A percentile compares a stretch with the other conserved stretches of the same genome.
Evolutionary conservation across 2,113 vertebrate species (phyloP).

Genomic region (Tyto alba): DNA sequence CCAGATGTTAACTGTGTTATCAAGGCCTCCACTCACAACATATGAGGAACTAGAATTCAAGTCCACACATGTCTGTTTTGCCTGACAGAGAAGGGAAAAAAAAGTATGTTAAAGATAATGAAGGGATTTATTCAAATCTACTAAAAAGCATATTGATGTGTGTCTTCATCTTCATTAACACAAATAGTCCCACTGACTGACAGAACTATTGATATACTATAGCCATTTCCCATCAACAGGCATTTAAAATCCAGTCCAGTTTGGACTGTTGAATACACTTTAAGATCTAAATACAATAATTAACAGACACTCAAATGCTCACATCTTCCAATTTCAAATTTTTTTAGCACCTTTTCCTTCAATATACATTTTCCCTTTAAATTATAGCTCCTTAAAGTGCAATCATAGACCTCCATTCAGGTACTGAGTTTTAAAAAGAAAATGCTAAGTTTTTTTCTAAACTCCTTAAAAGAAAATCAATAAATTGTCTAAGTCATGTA

Average conservation of each 20-base stretch:
- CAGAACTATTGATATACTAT: background rate
- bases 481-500: background rate
- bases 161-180: background rate
- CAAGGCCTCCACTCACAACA: conserved; percentile 88
- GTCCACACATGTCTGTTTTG: conserved; percentile 88
- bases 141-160: background rate
- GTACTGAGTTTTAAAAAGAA: background rate
- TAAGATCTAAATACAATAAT: background rate
- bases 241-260: background rate
- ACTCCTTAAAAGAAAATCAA: background rate
- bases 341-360: background rate
- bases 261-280: background rate
- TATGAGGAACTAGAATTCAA: conserved; percentile 86
- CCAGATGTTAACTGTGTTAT: conserved; percentile 92
- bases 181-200: background rate
- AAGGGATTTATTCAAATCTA: background rate
- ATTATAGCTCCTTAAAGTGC: background rate
- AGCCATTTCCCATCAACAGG: background rate
- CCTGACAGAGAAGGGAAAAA: conserved; percentile 69
- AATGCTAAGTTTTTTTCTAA: background rate
- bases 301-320: background rate
- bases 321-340: background rate
- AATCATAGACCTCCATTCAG: background rate
- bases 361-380: background rate
- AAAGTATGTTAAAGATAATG: background rate